These are phyloP conservation scores for Tachina grossa DNA, from an alignment of 2,888 invertebrate genomes.

Conservation along the genomic window DNA sequence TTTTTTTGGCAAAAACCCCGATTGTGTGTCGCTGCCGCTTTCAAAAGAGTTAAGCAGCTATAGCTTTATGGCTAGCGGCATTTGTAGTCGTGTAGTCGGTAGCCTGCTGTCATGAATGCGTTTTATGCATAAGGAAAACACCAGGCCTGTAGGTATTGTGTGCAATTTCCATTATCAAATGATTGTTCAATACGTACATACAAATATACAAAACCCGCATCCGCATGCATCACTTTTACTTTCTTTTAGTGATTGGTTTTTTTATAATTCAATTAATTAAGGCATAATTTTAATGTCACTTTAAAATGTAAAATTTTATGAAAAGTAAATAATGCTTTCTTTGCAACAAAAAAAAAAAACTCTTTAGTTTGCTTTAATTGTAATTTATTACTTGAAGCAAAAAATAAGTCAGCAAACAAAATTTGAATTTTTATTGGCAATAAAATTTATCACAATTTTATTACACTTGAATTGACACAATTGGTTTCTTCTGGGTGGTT, in stretches of 20 bases:
- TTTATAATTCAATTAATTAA: not conserved
- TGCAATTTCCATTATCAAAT: no score
- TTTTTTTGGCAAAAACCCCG: no score
- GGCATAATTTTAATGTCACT: not conserved
- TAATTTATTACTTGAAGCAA: constrained; percentile 16
- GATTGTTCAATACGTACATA: not conserved
- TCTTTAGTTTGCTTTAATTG: constrained; percentile 6
- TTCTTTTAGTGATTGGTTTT: not conserved
- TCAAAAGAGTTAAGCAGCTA: no score
- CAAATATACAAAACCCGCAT: not conserved
- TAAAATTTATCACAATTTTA: constrained; percentile 3
- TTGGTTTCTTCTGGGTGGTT: not conserved
- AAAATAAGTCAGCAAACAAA: constrained; percentile 7
- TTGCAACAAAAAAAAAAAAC: not conserved
- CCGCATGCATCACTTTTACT: not conserved
- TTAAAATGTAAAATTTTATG: not conserved
- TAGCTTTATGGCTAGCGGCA: no score
- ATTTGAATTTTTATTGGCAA: constrained; percentile 1
- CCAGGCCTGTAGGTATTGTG: no score
- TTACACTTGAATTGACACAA: not conserved
- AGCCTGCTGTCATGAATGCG: no score
- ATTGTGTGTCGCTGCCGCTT: no score
- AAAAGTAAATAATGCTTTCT: not conserved
- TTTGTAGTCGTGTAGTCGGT: no score
- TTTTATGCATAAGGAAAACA: no score